Evolutionary conservation across 2,797 vertebrate genomes (phyloP).

Genomic region (Ceryle rudis): DNA sequence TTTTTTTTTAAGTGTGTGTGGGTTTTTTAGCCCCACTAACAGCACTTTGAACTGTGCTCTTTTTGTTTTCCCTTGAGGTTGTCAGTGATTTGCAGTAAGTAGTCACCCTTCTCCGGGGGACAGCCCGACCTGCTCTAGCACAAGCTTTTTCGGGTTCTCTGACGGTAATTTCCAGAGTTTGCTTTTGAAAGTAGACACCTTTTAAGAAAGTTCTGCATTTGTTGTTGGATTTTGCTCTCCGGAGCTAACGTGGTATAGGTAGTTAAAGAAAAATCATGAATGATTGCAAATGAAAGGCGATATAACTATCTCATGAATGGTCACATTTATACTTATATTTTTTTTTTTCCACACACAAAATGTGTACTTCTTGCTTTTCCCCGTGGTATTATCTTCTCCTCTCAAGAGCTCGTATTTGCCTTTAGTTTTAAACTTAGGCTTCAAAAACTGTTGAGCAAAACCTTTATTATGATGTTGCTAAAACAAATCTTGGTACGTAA

Average conservation of each 20-base stretch:
- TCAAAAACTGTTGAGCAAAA: background rate
- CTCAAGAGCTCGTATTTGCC: background rate
- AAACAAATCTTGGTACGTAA: background rate
- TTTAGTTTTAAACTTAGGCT: background rate
- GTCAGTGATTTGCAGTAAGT: background rate
- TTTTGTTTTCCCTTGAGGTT: background rate
- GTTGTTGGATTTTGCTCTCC: background rate
- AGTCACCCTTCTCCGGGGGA: background rate
- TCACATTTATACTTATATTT: too few relatives aligned
- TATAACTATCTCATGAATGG: background rate
- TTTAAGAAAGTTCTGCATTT: background rate
- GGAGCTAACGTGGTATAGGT: background rate
- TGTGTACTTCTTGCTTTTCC: background rate
- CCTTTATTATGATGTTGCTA: conserved; percentile 25
- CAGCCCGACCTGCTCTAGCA: background rate
- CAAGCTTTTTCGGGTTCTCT: background rate
- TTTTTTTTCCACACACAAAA: background rate
- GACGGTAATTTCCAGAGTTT: background rate
- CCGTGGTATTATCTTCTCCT: background rate
- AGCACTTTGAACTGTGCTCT: background rate
- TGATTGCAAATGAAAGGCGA: background rate
- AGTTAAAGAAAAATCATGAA: background rate
- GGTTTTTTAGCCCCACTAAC: background rate
- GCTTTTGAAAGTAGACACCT: background rate
- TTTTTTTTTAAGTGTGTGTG: background rate